Percentiles rank a stretch among this genome's conserved stretches.
Evolutionary conservation across 1,140 invertebrate genomes (phyloP).

Genomic region (Coboldia fuscipes): DNA sequence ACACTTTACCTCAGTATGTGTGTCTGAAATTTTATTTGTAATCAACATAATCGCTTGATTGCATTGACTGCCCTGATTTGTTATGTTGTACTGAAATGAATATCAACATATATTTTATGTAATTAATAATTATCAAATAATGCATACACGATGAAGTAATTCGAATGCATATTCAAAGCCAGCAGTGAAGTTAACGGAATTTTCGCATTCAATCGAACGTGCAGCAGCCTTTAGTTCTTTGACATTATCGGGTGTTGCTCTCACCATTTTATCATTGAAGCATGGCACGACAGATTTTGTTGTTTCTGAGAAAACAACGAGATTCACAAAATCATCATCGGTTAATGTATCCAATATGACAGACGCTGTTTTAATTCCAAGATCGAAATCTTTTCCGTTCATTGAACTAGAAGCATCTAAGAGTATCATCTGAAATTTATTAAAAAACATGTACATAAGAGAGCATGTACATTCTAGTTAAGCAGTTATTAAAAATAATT

Average conservation of each 20-base stretch:
- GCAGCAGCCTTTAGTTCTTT: slow-evolving; percentile 58
- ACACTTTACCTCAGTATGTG: slow-evolving; percentile 13
- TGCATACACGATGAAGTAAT: slow-evolving; percentile 61
- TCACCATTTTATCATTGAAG: slow-evolving; percentile 69
- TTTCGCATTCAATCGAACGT: slow-evolving; percentile 39
- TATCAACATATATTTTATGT: not conserved
- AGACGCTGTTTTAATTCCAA: slow-evolving; percentile 66
- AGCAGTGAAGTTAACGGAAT: slow-evolving; percentile 80
- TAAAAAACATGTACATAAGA: not conserved
- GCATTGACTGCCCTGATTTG: slow-evolving; percentile 67
- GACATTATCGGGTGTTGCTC: slow-evolving; percentile 74
- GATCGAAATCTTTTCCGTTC: slow-evolving; percentile 58
- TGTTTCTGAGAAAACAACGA: slow-evolving; percentile 61
- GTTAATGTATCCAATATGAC: slow-evolving; percentile 85
- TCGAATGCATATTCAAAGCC: slow-evolving; percentile 81
- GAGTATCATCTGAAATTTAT: slow-evolving; percentile 45
- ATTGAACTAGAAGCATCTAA: slow-evolving; percentile 79
- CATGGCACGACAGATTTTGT: slow-evolving; percentile 61
- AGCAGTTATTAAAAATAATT: slow-evolving; percentile 4
- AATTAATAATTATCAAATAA: not conserved
- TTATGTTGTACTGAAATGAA: slow-evolving; percentile 44
- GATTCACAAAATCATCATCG: slow-evolving; percentile 92
- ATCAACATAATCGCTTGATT: slow-evolving; percentile 97
- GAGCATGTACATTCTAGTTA: not conserved
- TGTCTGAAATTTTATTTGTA: slow-evolving; percentile 71